Conservation (phyloP, 2,113 vertebrate species). For the Phylloscopus whistleri region DNA sequence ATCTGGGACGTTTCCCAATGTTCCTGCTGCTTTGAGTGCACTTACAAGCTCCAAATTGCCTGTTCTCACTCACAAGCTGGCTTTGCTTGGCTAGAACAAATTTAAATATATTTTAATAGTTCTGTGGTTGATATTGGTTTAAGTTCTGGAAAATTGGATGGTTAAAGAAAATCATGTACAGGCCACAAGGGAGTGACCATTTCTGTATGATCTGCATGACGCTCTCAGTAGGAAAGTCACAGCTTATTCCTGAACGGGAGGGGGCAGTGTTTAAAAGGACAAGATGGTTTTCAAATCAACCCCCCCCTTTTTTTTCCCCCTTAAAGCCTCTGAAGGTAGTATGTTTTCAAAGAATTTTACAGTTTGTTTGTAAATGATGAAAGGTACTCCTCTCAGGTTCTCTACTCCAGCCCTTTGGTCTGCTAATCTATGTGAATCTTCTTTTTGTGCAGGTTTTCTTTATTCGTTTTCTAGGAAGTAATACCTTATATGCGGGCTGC, state of each 20-base stretch:
- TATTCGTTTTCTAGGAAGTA: neutral
- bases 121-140: constrained; percentile 19
- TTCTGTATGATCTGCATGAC: neutral
- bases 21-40: neutral
- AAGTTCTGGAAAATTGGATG: constrained; percentile 18
- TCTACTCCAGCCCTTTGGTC: neutral
- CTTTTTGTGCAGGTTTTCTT: neutral
- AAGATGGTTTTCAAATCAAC: neutral
- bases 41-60: neutral
- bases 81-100: constrained; percentile 12
- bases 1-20: neutral
- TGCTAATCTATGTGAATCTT: neutral
- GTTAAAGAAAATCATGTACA: neutral
- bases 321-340: neutral
- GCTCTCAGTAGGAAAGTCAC: neutral
- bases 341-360: neutral
- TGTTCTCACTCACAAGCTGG: constrained; percentile 28
- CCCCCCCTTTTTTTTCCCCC: too few relatives aligned
- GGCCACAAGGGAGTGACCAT: neutral
- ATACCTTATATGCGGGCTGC: neutral
- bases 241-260: constrained; percentile 21
- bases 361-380: neutral
- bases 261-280: constrained; percentile 71
- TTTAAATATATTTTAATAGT: constrained; percentile 10
- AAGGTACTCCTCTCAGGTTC: neutral